Evolutionary conservation across 2,113 vertebrate genomes (phyloP).

Genomic region (Platichthys flesus): DNA sequence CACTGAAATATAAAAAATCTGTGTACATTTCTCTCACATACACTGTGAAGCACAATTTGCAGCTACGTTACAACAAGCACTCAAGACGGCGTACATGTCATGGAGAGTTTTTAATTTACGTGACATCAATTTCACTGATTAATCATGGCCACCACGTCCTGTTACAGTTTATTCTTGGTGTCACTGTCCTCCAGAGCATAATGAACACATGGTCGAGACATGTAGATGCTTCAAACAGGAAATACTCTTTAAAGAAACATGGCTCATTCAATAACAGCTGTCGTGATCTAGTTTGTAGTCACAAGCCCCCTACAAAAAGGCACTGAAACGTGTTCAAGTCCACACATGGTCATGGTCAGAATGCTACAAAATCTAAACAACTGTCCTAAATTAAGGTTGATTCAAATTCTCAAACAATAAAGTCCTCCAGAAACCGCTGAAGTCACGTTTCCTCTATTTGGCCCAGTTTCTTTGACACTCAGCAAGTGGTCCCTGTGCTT

Average conservation of each 20-base stretch:
- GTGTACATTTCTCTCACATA: neutral
- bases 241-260: neutral
- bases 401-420: slow-evolving; percentile 14
- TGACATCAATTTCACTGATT: neutral
- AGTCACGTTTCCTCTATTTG: neutral
- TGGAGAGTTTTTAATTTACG: neutral
- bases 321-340: neutral
- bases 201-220: neutral
- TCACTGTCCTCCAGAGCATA: neutral
- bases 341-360: neutral
- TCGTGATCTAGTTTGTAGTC: neutral
- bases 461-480: neutral
- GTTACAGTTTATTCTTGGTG: neutral
- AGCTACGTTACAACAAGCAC: slow-evolving; percentile 34
- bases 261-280: neutral
- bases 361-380: neutral
- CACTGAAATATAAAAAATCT: neutral
- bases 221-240: neutral
- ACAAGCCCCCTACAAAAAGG: neutral
- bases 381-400: neutral
- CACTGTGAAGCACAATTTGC: slow-evolving; percentile 1
- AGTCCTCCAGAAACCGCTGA: neutral
- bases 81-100: neutral
- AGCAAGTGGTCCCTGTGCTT: neutral
- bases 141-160: neutral